These are phyloP conservation scores for Phrynocephalus guinanensis DNA, from an alignment of 2,797 vertebrate species.

Conservation along the genomic window DNA sequence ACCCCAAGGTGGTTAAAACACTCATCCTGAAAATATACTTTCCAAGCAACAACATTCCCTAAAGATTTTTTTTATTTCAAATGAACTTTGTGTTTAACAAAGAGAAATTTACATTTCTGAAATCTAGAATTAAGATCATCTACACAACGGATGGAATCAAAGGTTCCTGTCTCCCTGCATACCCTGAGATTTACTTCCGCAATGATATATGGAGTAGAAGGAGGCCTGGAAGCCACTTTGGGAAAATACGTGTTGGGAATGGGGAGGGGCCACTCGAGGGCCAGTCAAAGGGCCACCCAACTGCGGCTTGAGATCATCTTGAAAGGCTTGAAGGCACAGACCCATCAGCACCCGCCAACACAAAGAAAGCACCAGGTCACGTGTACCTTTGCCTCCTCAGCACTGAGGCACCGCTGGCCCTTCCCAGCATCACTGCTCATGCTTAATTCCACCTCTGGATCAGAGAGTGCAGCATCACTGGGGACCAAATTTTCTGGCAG, in stretches of 20 bases:
- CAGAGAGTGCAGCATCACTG: conserved; percentile 34
- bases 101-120: too few species aligned
- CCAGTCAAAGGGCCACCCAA: too few species aligned
- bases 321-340: not conserved
- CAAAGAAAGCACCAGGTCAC: not conserved
- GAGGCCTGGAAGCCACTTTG: not conserved
- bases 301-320: not conserved
- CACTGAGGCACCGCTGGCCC: conserved; percentile 83
- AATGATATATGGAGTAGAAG: too few species aligned
- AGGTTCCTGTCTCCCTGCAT: too few species aligned
- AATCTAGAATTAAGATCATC: too few species aligned
- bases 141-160: too few species aligned
- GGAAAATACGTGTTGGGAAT: not conserved
- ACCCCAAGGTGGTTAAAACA: too few species aligned
- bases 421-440: conserved; percentile 64
- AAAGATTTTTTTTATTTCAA: too few species aligned
- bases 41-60: too few species aligned
- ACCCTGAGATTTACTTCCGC: not conserved
- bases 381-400: conserved; percentile 84
- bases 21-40: too few species aligned
- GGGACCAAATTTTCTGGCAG: conserved; percentile 30
- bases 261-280: too few species aligned
- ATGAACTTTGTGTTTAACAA: too few species aligned
- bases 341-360: not conserved
- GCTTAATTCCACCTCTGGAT: conserved; percentile 51